Conservation (phyloP, 2,888 invertebrate species). For the Ferdinandea cuprea region DNA sequence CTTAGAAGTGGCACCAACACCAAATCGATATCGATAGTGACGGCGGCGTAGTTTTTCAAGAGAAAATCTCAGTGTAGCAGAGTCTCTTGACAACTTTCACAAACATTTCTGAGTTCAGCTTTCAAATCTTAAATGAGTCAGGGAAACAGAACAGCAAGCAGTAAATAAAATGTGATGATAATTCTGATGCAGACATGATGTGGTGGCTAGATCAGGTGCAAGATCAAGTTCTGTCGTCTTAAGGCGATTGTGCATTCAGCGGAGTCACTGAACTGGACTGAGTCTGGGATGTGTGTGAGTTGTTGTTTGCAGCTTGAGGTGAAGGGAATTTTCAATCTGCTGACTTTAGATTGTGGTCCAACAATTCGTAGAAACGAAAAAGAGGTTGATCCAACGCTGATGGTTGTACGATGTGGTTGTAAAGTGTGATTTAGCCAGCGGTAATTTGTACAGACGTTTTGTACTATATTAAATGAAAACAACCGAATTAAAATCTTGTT, state of each 20-base stretch:
- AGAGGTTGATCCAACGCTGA: not conserved
- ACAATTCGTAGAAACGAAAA: not conserved
- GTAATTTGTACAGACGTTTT: too few relatives aligned
- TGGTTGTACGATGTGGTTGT: not conserved
- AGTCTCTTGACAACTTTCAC: constrained; percentile 67
- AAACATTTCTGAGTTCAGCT: constrained; percentile 17
- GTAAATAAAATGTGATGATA: constrained; percentile 48
- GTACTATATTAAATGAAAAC: too few relatives aligned
- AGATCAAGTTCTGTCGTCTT: constrained; percentile 70
- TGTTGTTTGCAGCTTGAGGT: not conserved
- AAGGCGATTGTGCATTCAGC: constrained; percentile 55
- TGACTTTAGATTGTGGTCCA: not conserved
- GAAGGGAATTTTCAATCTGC: not conserved
- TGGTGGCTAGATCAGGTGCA: constrained; percentile 54
- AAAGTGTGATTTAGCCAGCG: not conserved
- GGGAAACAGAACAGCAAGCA: constrained; percentile 20
- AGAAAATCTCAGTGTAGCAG: constrained; percentile 28
- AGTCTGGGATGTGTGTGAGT: not conserved
- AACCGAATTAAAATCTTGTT: too few relatives aligned
- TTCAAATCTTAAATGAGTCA: constrained; percentile 51
- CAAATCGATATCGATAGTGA: constrained; percentile 14
- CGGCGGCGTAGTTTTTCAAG: constrained; percentile 19
- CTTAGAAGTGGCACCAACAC: constrained; percentile 38
- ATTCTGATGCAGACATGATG: constrained; percentile 43
- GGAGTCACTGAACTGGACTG: constrained; percentile 22